A percentile compares a stretch with the other conserved stretches of the same genome.
phyloP scores from a whole-genome alignment of 1,140 invertebrate species.

The Steinernema feltiae region DNA sequence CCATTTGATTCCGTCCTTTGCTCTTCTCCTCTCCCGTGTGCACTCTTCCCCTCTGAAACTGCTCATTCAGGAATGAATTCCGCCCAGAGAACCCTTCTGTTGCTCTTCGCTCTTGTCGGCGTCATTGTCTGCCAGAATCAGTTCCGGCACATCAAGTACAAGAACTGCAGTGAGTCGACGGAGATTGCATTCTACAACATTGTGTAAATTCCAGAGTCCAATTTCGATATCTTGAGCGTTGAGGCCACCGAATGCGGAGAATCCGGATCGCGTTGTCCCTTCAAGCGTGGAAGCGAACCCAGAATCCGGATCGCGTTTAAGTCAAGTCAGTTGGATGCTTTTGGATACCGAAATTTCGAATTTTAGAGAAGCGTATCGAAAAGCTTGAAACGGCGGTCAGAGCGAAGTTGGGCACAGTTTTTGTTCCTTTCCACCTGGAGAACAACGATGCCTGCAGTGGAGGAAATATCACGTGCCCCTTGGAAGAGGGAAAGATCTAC shows the following conservation, averaged over 20 bases:
- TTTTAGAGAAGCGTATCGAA: constrained; percentile 37
- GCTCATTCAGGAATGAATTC: background rate
- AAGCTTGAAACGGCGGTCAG: constrained; percentile 28
- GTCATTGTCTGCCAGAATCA: background rate
- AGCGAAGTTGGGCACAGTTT: constrained; percentile 35
- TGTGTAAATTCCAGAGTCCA: constrained; percentile 28
- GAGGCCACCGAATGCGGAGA: constrained; percentile 25
- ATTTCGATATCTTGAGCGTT: constrained; percentile 30
- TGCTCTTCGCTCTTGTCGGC: constrained; percentile 1
- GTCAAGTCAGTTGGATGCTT: constrained; percentile 17
- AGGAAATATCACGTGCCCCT: constrained; percentile 37
- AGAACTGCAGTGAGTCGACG: constrained; percentile 31
- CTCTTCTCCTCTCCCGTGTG: background rate
- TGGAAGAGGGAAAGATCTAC: constrained; percentile 36
- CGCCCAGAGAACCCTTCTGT: background rate
- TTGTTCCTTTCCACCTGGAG: constrained; percentile 34
- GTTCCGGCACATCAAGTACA: constrained; percentile 30
- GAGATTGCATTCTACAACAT: constrained; percentile 17
- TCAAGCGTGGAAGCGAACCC: constrained; percentile 24
- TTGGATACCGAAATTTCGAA: background rate
- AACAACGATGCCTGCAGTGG: constrained; percentile 33
- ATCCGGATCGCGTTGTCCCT: constrained; percentile 23
- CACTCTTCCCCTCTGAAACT: background rate
- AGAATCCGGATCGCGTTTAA: constrained; percentile 29
- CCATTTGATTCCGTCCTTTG: background rate